Base-by-base conservation (phyloP, 2,113 vertebrate species). In the Clupea harengus region DNA sequence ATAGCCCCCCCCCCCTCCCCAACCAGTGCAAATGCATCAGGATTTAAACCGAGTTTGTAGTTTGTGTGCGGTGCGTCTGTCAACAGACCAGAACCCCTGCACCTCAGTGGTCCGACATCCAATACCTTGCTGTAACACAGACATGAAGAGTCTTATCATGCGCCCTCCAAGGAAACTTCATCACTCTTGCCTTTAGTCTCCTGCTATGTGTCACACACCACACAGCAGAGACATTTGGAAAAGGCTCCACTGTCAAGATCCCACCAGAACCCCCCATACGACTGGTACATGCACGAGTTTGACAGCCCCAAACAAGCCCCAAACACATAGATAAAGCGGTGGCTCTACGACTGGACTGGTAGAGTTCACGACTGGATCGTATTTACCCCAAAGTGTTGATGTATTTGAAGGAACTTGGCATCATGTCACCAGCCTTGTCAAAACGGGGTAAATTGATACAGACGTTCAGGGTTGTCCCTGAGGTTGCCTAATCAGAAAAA, bases 401-500 rank as follows among this genome's bases (percentile, higher is more conserved):
- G 85, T 80, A 83, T 88, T 88, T 87, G 85, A 91, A 88, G 64
- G 87, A 89, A 89, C 84, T 89, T 93, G 93, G 91, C 92, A 20
- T 80, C 17, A 54, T 75, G 85, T 92, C 89, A 78, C 88, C 54
- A 88, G 84, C 90, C 81, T 90, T 92, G 92, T 93, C 89, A 91
- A 88, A 87, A 87, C 92, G 88, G 82, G 54, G 90, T 88, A 92
- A 92, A 93, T 87, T 88, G 87, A 92, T 92, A 90, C 86, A 80
- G 88, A 90, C 89, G 88, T 89, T 86, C 89, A 89, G 90, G 82
- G 87, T 89, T 89, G 82, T 90, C 88, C 89, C n/a, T 78, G 82
- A 89, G 86, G 64, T 84, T 45, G 88, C 82, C 87, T 82, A 85
- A 88, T 92, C 91, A 89, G 85, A 87, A 92, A 92, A 91, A 90